Conservation (phyloP, 2,113 vertebrate genomes). For the Scortum barcoo region DNA sequence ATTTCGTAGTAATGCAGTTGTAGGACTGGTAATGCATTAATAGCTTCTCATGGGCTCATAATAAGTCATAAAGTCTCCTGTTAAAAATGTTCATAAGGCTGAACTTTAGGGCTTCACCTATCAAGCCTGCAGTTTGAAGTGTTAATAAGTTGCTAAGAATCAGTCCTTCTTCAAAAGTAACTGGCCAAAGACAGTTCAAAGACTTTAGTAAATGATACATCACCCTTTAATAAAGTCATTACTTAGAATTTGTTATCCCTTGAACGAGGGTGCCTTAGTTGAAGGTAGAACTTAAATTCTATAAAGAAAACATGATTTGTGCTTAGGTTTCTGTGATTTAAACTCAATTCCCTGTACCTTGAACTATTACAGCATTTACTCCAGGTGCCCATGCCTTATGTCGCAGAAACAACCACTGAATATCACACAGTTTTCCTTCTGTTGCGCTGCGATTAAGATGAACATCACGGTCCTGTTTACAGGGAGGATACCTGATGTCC, state of each 20-base stretch:
- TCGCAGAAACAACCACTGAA: not conserved
- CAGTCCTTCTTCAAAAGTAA: too few species aligned
- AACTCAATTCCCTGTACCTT: not conserved
- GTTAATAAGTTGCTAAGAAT: too few species aligned
- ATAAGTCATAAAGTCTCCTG: not conserved
- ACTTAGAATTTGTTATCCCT: not conserved
- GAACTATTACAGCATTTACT: not conserved
- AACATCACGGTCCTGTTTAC: not conserved
- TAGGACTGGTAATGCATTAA: not conserved
- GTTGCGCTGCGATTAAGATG: not conserved
- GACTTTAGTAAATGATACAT: not conserved
- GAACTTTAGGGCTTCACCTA: not conserved
- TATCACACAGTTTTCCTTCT: not conserved
- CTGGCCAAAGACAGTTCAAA: too few species aligned
- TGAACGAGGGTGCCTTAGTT: not conserved
- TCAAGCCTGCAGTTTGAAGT: not conserved
- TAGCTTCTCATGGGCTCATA: not conserved
- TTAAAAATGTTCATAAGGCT: not conserved
- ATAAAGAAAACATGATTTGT: not conserved
- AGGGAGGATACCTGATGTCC: not conserved
- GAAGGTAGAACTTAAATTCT: not conserved
- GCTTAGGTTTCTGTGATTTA: not conserved
- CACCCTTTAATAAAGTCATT: not conserved
- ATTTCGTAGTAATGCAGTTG: not conserved
- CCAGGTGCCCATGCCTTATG: not conserved